Evolutionary conservation across 2,888 invertebrate genomes (phyloP), one percentile per base, ranked within the genome.

Genomic region (Nycteola revayana): DNA sequence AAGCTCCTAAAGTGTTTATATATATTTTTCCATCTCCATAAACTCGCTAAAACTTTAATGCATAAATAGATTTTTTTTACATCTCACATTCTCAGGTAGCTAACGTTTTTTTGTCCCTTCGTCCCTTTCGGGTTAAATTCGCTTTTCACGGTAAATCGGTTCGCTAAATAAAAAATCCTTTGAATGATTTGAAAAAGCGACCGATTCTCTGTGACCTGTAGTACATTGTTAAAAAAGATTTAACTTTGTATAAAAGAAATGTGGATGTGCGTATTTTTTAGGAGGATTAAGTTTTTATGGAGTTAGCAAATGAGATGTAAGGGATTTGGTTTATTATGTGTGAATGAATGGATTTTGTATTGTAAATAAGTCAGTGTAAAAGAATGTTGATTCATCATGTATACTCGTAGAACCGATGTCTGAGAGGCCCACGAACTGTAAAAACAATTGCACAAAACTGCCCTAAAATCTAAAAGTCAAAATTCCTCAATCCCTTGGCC

Each of bases 61-160:
- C 63, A 48, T 55, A 60, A 65, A 66, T 64, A 64, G 61, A 21
- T 21, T 21, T 66, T 59, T 43, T 45, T 42, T 44, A 32, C 24
- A 36, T 49, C 42, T 47, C 50, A 45, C 48, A 56, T 39, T 45
- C 59, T 61, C 75, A 76, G 77, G 78, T 75, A 76, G 66, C 58
- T 20, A 49, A 51, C 60, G 56, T 60, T 62, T 72, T 77, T 67
- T 66, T 55, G 60, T 53, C 49, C 42, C 62, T 75, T 66, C 53
- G 64, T 60, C 54, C 60, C 52, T 63, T 60, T 63, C 67, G 74
- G 76, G 74, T 68, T 68, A 66, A 75, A 76, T 74, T 75, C 72
- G 74, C 73, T 79, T 79, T n/a, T 79, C 64, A 79, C 75, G 74
- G 64, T 77, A 81, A 81, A 81, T 81, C 69, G 65, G 63, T 54